Evolutionary conservation across 1,140 invertebrate genomes (phyloP), one percentile per base, ranked within the genome.

Genomic region (Drosophila grimshawi): DNA sequence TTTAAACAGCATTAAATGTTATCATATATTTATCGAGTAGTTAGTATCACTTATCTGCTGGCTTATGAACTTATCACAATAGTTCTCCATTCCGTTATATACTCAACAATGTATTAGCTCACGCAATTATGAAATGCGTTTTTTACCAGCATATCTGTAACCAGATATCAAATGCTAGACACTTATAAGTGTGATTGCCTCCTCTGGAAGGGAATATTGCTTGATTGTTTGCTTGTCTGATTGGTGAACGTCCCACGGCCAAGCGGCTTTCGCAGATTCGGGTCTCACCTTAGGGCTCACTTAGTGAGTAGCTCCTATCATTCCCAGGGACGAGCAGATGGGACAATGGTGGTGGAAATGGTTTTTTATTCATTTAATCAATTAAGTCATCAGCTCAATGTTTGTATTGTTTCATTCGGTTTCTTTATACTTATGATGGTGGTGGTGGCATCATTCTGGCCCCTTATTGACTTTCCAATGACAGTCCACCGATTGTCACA

Each of bases 301-400:
- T 45, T 45, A 4, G 7, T 3, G 11, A 56, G 19, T 39, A 19
- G 35, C 29, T 32, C 48, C 48, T 49, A 29, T 32, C 43, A 8
- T 67, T 73, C 70, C 64, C 70, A 68, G 71, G 51, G 51, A 11
- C 3, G 33, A 37, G 27, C 62, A 45, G 45, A 11, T 57, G 72
- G 35, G 30, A 39, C 29, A 6, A 5, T 70, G 67, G 53, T 66
- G 68, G 60, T 71, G 69, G 62, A 43, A 60, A 27, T 48, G 51
- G n/a, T 66, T 61, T 72, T 72, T 65, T 66, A 72, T 66, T 35
- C 64, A 73, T 72, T 67, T 60, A 76, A 76, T 76, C 74, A 76
- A 73, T 76, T 76, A 76, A 76, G 74, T 76, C 74, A 76, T 76
- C 74, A 67, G 62, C 57, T 8, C 46, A 19, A 48, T 76, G 39